Conservation (phyloP, 2,888 invertebrate genomes). For the Netelia fuscicornis region DNA sequence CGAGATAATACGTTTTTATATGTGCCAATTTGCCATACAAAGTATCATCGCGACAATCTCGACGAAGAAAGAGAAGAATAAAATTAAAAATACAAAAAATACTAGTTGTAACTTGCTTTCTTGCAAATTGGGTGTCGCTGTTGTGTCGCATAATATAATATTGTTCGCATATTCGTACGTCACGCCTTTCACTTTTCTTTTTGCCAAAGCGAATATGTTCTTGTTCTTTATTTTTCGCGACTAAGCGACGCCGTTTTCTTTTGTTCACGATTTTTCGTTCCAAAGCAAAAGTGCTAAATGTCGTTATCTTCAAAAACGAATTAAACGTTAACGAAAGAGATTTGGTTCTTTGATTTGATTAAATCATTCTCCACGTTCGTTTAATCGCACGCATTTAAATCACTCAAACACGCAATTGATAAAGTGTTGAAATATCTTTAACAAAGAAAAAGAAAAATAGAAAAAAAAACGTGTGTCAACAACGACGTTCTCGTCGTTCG, state of each 20-base stretch:
- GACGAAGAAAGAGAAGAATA: slow-evolving; percentile 38
- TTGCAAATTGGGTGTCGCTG: slow-evolving; percentile 52
- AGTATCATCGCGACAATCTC: slow-evolving; percentile 34
- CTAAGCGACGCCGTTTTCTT: not conserved
- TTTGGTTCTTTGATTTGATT: slow-evolving; percentile 40
- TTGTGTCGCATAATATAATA: slow-evolving; percentile 40
- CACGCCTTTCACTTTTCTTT: slow-evolving; percentile 2
- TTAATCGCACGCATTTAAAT: slow-evolving; percentile 31
- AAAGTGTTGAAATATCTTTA: not conserved
- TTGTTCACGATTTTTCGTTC: slow-evolving; percentile 16
- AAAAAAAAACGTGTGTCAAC: slow-evolving; percentile 34
- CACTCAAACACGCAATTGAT: slow-evolving; percentile 20
- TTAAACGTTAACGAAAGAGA: slow-evolving; percentile 38
- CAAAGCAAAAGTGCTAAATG: slow-evolving; percentile 2
- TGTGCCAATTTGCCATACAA: slow-evolving; percentile 56
- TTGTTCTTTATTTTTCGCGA: slow-evolving; percentile 6
- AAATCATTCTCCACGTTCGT: slow-evolving; percentile 33
- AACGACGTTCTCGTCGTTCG: slow-evolving; percentile 23
- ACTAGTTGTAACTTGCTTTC: slow-evolving; percentile 43
- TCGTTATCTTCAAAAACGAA: slow-evolving; percentile 7
- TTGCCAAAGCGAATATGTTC: slow-evolving; percentile 11
- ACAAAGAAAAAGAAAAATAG: slow-evolving; percentile 18
- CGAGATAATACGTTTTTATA: not conserved
- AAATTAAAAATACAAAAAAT: slow-evolving; percentile 7
- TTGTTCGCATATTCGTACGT: slow-evolving; percentile 32